Conservation (phyloP, 2,888 invertebrate genomes). For the Hofmannophila pseudospretella region DNA sequence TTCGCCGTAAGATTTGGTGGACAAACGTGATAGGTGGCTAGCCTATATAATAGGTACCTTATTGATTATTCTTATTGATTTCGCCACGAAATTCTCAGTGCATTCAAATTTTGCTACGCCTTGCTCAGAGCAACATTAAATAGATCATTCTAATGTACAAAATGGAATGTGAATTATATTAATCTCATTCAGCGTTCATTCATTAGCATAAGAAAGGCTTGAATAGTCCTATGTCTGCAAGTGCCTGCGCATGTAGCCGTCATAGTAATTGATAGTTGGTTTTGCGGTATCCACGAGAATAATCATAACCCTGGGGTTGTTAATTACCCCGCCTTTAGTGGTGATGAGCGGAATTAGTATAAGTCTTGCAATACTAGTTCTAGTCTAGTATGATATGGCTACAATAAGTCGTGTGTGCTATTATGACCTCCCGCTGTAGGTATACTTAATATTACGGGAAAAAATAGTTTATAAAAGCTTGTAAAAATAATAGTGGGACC, state of each 20-base stretch:
- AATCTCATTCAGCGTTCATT: not conserved
- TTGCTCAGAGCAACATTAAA: not conserved
- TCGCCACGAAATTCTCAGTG: not conserved
- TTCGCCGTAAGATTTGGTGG: no score
- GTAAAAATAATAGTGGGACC: no score
- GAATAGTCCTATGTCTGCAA: conserved; percentile 19
- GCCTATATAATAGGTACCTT: no score
- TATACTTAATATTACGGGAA: no score
- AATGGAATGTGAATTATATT: not conserved
- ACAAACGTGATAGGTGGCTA: no score
- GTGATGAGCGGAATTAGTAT: not conserved
- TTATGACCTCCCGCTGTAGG: no score
- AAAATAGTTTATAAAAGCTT: no score
- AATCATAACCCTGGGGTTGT: conserved; percentile 57
- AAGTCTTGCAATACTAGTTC: no score
- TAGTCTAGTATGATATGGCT: no score
- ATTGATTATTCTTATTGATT: no score
- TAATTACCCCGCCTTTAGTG: conserved; percentile 47
- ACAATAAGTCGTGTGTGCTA: no score
- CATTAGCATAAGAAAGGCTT: conserved; percentile 22
- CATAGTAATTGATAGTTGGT: conserved; percentile 56
- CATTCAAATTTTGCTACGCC: not conserved
- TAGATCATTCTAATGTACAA: not conserved
- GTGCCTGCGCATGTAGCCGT: conserved; percentile 46
- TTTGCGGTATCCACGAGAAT: conserved; percentile 59